phyloP scores from a whole-genome alignment of 30 jellyfish, hydroid and myxozoan species.

The Clytia hemisphaerica region DNA sequence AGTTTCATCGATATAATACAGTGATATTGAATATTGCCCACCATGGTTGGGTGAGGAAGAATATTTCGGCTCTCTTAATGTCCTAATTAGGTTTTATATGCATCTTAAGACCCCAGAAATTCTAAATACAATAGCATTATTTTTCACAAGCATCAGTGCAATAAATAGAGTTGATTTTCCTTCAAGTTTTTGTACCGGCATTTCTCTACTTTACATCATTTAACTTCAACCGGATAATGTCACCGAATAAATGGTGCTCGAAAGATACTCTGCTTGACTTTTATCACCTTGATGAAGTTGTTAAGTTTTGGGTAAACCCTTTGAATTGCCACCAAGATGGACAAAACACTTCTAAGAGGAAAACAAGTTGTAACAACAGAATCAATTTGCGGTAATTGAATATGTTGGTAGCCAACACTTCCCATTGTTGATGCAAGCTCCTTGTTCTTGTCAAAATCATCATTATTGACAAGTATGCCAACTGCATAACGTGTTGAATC shows the following conservation, averaged over 20 bases:
- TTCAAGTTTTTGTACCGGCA: too few relatives aligned
- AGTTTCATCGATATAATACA: too few relatives aligned
- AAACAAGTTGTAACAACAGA: slow-evolving; percentile 30
- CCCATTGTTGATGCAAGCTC: slow-evolving; percentile 14
- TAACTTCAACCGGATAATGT: too few relatives aligned
- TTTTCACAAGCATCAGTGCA: not conserved
- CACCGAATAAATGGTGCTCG: too few relatives aligned
- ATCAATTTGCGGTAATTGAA: slow-evolving; percentile 20
- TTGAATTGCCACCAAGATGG: slow-evolving; percentile 31
- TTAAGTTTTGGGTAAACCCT: slow-evolving; percentile 41
- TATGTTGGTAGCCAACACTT: slow-evolving; percentile 28
- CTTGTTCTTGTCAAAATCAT: not conserved
- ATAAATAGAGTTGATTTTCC: not conserved
- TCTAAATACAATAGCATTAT: not conserved
- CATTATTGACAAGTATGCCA: slow-evolving; percentile 25
- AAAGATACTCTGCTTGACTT: too few relatives aligned
- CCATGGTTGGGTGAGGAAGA: too few relatives aligned
- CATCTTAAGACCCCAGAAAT: not conserved
- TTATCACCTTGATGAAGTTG: slow-evolving; percentile 27
- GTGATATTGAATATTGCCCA: too few relatives aligned
- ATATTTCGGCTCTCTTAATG: too few relatives aligned
- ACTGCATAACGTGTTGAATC: slow-evolving; percentile 25
- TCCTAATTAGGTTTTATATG: not conserved
- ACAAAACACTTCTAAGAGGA: slow-evolving; percentile 30
- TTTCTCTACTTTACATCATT: too few relatives aligned